Percentiles rank a stretch among this genome's conserved stretches.
Conservation (phyloP, 2,888 invertebrate genomes). For the Drosophila melanosoma region DNA sequence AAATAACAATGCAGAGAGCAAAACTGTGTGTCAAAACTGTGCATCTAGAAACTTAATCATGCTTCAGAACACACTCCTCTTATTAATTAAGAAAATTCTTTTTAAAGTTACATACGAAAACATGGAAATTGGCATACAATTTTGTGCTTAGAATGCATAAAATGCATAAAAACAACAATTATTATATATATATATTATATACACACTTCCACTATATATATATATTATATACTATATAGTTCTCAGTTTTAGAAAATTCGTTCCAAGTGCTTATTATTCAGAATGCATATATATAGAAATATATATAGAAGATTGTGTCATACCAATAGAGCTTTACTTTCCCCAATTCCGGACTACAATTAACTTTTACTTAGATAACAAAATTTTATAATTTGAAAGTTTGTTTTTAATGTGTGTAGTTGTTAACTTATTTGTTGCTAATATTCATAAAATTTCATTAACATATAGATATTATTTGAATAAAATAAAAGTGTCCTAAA, state of each 20-base stretch:
- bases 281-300: background rate
- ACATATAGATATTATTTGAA: background rate
- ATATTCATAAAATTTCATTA: background rate
- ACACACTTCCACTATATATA: background rate
- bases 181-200: too few species aligned
- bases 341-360: too few species aligned
- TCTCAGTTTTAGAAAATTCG: background rate
- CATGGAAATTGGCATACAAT: background rate
- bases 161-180: background rate
- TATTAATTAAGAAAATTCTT: too few species aligned
- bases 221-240: background rate
- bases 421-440: background rate
- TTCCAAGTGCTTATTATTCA: background rate
- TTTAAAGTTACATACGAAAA: background rate
- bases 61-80: background rate
- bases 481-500: too few species aligned
- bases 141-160: background rate
- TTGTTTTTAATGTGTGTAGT: too few species aligned
- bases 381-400: too few species aligned
- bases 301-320: background rate
- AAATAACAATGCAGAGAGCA: constrained; percentile 1
- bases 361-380: too few species aligned
- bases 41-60: background rate
- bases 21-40: background rate
- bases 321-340: background rate